Conservation (phyloP, 2,797 vertebrate species). For the Chelonia mydas region DNA sequence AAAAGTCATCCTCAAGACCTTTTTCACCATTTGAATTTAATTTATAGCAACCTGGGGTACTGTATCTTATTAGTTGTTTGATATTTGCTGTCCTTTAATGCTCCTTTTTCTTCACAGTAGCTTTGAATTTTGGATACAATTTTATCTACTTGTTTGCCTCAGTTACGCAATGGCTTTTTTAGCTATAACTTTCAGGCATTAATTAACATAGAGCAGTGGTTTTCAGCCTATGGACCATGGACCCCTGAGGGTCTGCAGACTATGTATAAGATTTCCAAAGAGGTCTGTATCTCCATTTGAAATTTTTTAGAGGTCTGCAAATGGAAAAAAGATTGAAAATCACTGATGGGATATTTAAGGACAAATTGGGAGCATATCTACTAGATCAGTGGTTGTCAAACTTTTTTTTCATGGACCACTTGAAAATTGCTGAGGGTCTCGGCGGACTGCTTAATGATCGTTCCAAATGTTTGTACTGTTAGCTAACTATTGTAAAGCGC, state of each 20-base stretch:
- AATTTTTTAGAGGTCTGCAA: background rate
- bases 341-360: background rate
- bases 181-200: background rate
- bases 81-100: background rate
- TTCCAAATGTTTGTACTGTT: no score
- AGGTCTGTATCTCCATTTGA: background rate
- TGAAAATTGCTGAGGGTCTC: no score
- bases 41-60: background rate
- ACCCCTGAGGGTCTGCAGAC: no score
- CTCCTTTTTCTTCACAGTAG: background rate
- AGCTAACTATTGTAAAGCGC: no score
- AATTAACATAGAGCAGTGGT: background rate
- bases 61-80: background rate
- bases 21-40: background rate
- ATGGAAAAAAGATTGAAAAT: background rate
- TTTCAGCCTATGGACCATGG: background rate
- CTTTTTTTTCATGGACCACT: no score
- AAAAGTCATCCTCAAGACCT: background rate
- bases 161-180: background rate
- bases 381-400: no score
- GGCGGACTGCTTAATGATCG: no score
- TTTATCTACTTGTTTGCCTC: background rate
- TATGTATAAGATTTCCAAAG: background rate
- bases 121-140: background rate
- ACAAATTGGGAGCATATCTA: background rate